Evolutionary conservation across 1,140 invertebrate genomes (phyloP), one percentile per base, ranked within the genome.

Genomic region (Drosophila murphyi): DNA sequence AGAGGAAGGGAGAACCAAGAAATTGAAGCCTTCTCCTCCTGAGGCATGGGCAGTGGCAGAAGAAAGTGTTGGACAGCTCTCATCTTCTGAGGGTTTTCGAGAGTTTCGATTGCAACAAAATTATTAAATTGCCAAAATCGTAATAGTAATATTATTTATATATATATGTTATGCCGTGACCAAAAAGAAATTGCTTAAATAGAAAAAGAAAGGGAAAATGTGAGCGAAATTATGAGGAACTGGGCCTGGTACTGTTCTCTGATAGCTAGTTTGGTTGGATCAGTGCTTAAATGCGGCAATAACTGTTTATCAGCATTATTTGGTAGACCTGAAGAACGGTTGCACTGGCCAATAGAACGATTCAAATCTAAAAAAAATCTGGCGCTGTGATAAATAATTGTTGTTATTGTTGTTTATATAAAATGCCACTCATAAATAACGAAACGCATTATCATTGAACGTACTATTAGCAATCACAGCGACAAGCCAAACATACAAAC

Each of bases 381-480:
- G 50, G 34, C 43, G 35, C 32, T 72, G 62, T 88, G 83, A 87
- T 88, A 87, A 87, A 88, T 88, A 77, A 80, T 88, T 51, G 63
- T 68, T 78, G 65, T 83, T 89, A 88, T 83, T 78, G 65, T 83
- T 89, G 89, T 83, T 89, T 85, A 70, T 69, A 80, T 75, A 68
- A 88, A 88, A 83, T 83, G 73, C 82, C 73, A 67, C 62, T 55
- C 77, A 83, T 88, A 88, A 83, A 80, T 80, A 89, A 87, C 64
- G 51, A 76, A 87, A 89, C 70, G 83, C 77, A 88, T 89, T 89
- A 88, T 88, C 80, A 80, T 89, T 80, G 65, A 75, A 82, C 52
- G 68, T 80, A 83, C 76, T 89, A 89, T 80, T 77, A 87, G 85
- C 83, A 87, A 87, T 83, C 83, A 62, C 69, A 82, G 79, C 73